Base-by-base conservation (phyloP, 2,113 vertebrate species). In the Pangasianodon hypophthalmus region DNA sequence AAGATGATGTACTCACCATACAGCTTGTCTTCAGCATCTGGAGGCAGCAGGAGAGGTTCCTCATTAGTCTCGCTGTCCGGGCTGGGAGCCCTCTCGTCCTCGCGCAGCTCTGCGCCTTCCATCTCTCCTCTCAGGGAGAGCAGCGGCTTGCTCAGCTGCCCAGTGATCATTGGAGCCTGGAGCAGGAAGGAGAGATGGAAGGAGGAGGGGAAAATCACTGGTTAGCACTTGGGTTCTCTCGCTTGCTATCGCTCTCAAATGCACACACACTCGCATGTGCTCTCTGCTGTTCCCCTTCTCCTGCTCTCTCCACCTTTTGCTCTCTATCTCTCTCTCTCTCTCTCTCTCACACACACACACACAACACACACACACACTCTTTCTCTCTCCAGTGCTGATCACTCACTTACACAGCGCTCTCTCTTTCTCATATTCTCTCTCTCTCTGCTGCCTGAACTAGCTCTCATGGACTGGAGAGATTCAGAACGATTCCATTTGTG, bases 81-180 rank as follows among this genome's bases (percentile, higher is more conserved):
- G 96, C 96, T 98, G 95, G 96, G 97, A 95, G 97, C 97, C 96
- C 96, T 96, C 96, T 98, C 97, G 94, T 98, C 97, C 95, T 97
- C 97, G 97, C 97, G 97, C 97, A 98, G 97, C 97, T 98, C 98
- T 94, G 97, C 96, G 93, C 95, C 97, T 96, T 98, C 98, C 98
- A 99, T 99, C 96, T 98, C 97, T 97, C 97, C 97, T 96, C 95
- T 97, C 96, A 97, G 97, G 96, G 97, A 97, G 97, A 98, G 97
- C 97, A 96, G 97, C 96, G 97, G 97, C 96, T 99, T 98, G 96
- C 98, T 97, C 97, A 98, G 97, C 97, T 98, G 98, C 98, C 98
- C 98, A 96, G 98, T 97, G 97, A 99, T 99, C 98, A 99, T 98
- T 96, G 97, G 98, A 97, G 98, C 97, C 97, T 71, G 84, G 52